Base-by-base conservation (phyloP, 1,140 invertebrate genomes). In the Brachionus sp. region DNA sequence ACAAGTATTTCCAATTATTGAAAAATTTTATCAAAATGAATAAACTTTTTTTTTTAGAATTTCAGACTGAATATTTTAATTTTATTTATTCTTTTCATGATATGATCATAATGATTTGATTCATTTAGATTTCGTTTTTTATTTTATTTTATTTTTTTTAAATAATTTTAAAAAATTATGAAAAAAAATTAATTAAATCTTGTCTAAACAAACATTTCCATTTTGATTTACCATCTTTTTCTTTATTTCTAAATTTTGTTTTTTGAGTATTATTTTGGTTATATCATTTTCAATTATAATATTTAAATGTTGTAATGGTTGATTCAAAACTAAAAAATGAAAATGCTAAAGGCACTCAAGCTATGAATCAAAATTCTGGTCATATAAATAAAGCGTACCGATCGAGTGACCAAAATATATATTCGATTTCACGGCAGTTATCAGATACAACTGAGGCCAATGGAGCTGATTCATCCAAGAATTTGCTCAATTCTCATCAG, bases 171-270 rank as follows among this genome's bases (percentile, higher is more conserved):
- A 70, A 46, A 37, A 37, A 70, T 70, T 70, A 37, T 70, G 66
- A 70, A 70, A 70, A 66, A 66, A 44, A 70, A 37, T 70, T 70
- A 70, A 78, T 53, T 62, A 62, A 50, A 53, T 50, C n/a, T 53
- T 62, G 75, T 62, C 75, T 78, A 57, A 53, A 50, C 35, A 62
- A 62, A 78, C 75, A 78, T 53, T 78, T 35, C 42, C 46, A 78
- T 37, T 78, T 70, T 19, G 50, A 25, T 12, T 57, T 57, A 57
- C 50, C 50, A 57, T 57, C 50, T 19, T 57, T 25, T 50, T 50
- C 16, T 50, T 6, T 50, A 19, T 57, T 19, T 57, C 29, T 29
- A 29, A 57, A 57, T 57, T 39, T 70, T 39, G 29, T 39, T 39
- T 70, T 70, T 39, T 37, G 16, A 70, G 37, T 70, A 37, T 70